These are phyloP conservation scores for Lordiphosa mommai DNA, from an alignment of 1,140 invertebrate species.

Conservation along the genomic window DNA sequence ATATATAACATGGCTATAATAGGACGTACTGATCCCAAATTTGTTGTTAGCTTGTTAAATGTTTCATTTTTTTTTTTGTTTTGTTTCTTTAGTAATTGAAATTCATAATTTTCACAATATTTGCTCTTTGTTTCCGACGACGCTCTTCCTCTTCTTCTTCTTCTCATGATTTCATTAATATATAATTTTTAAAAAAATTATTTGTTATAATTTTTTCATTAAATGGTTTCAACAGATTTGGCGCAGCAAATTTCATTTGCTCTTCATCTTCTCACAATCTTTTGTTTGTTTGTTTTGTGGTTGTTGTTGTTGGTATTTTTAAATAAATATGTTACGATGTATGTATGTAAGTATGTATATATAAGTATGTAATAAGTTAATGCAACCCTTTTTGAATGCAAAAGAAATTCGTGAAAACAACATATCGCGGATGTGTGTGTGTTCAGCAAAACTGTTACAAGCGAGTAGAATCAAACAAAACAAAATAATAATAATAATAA, in stretches of 20 bases:
- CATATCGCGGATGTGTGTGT: neutral
- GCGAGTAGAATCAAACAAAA: constrained; percentile 14
- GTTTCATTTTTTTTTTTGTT: constrained; percentile 15
- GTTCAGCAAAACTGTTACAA: constrained; percentile 14
- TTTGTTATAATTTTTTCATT: constrained; percentile 71
- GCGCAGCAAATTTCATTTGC: constrained; percentile 74
- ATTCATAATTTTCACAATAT: constrained; percentile 77
- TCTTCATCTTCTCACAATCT: constrained; percentile 48
- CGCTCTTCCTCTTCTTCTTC: constrained; percentile 35
- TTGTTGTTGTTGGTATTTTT: constrained; percentile 21
- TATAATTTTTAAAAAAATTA: constrained; percentile 69
- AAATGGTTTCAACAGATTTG: constrained; percentile 77
- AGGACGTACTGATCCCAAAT: constrained; percentile 77
- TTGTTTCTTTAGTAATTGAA: constrained; percentile 65
- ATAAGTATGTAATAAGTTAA: constrained; percentile 61
- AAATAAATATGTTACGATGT: constrained; percentile 61
- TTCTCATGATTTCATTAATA: constrained; percentile 37
- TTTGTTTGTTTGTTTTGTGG: constrained; percentile 15
- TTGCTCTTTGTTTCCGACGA: constrained; percentile 71
- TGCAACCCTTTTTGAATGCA: constrained; percentile 62
- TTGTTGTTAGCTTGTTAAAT: constrained; percentile 70
- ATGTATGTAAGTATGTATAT: constrained; percentile 41
- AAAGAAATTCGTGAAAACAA: constrained; percentile 54
- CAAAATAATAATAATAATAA: constrained; percentile 23
- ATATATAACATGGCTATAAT: constrained; percentile 77